Evolutionary conservation across 1,140 invertebrate species (phyloP).

Genomic region (Pachyrhynchus sulphureomaculatus): DNA sequence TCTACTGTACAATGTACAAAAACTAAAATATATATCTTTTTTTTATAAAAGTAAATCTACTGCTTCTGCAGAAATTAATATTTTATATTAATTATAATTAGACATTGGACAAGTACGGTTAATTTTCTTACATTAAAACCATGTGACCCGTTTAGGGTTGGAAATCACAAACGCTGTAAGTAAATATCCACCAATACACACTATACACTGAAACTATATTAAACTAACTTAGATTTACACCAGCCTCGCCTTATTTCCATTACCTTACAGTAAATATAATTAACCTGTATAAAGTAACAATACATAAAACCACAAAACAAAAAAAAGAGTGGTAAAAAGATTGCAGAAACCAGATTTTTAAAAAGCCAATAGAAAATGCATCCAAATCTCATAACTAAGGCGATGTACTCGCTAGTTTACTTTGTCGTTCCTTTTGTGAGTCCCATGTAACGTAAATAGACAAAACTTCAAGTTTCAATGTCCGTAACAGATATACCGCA

Average conservation of each 20-base stretch:
- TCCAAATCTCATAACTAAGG: not conserved
- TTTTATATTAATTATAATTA: constrained; percentile 16
- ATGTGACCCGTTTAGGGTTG: constrained; percentile 1
- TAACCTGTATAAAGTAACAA: not conserved
- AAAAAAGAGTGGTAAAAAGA: not conserved
- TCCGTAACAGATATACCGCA: constrained; percentile 7
- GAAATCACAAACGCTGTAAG: constrained; percentile 37
- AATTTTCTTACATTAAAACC: constrained; percentile 6
- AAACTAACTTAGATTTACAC: constrained; percentile 32
- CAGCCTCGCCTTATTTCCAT: constrained; percentile 20
- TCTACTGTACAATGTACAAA: constrained; percentile 52
- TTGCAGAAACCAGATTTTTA: not conserved
- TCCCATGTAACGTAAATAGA: not conserved
- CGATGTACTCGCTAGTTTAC: not conserved
- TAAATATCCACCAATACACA: constrained; percentile 20
- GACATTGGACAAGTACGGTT: constrained; percentile 20
- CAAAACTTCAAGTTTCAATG: not conserved
- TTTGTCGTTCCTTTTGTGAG: not conserved
- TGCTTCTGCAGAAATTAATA: constrained; percentile 29
- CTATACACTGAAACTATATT: constrained; percentile 27
- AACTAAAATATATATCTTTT: constrained; percentile 47
- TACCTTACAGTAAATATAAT: constrained; percentile 1
- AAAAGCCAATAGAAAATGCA: not conserved
- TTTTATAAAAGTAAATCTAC: constrained; percentile 46
- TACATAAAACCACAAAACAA: not conserved